These are phyloP conservation scores for Ctenopoma kingsleyae DNA, from an alignment of 2,797 vertebrate genomes.

Conservation along the genomic window DNA sequence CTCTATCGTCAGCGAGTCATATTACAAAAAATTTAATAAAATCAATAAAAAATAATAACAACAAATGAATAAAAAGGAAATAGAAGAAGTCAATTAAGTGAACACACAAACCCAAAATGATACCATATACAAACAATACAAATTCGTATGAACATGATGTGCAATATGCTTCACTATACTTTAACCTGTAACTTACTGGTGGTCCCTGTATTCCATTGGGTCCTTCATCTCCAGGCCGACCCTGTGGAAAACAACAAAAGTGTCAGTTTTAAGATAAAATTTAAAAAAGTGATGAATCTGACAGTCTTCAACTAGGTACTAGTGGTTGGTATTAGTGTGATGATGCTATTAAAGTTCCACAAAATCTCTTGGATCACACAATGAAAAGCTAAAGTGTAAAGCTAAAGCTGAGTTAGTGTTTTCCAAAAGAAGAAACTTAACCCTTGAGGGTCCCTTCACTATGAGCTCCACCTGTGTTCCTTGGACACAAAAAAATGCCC, in stretches of 20 bases:
- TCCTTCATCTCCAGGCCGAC: constrained; percentile 87
- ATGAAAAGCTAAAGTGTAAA: neutral
- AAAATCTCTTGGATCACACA: neutral
- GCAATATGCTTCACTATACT: neutral
- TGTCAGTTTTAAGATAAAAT: too few relatives aligned
- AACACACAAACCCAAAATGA: neutral
- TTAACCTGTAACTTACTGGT: constrained; percentile 79
- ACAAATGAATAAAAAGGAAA: neutral
- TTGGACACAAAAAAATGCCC: too few relatives aligned
- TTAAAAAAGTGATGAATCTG: too few relatives aligned
- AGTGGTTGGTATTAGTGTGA: too few relatives aligned
- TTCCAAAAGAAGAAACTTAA: neutral
- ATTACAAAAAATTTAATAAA: too few relatives aligned
- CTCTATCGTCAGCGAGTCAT: neutral
- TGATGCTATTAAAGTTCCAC: too few relatives aligned
- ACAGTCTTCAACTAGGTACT: too few relatives aligned
- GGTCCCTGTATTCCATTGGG: constrained; percentile 84
- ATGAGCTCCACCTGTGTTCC: too few relatives aligned
- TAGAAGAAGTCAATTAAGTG: neutral
- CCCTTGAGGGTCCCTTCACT: too few relatives aligned
- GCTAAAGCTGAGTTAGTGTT: neutral
- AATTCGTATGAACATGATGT: neutral
- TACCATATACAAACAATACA: neutral
- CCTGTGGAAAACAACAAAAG: constrained; percentile 73
- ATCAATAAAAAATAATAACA: neutral